A percentile compares a stretch with the other conserved stretches of the same genome.
These are phyloP conservation scores for Cercopithecus mona DNA, from an alignment of 2,113 vertebrate genomes.

Conservation along the genomic window DNA sequence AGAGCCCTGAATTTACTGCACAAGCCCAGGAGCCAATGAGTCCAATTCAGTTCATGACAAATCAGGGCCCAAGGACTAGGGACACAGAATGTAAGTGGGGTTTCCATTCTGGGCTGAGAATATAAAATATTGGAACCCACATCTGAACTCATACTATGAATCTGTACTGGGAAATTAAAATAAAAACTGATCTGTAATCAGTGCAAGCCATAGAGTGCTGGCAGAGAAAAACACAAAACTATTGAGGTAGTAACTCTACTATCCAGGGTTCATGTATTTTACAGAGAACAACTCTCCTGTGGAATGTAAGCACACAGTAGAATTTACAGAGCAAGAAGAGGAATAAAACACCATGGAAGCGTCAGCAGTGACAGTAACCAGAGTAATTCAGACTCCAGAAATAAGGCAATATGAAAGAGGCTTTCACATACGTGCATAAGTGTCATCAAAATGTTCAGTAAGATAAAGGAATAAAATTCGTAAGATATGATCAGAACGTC, in stretches of 20 bases:
- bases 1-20: neutral
- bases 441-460: conserved; percentile 9
- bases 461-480: neutral
- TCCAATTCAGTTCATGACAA: neutral
- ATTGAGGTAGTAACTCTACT: neutral
- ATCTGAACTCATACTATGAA: neutral
- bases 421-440: neutral
- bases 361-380: neutral
- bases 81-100: neutral
- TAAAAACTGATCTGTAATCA: neutral
- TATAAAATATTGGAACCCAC: neutral
- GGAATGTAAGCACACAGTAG: neutral
- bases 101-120: neutral
- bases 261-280: neutral
- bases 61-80: neutral
- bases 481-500: neutral
- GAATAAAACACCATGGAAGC: neutral
- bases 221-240: neutral
- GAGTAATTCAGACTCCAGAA: neutral
- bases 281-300: neutral
- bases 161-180: neutral
- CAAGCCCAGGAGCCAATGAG: neutral
- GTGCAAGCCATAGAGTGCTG: neutral
- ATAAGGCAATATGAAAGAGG: neutral
- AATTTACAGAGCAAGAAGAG: neutral